Evolutionary conservation across 2,797 vertebrate species (phyloP).

Genomic region (Poeciliopsis paucimaculata): DNA sequence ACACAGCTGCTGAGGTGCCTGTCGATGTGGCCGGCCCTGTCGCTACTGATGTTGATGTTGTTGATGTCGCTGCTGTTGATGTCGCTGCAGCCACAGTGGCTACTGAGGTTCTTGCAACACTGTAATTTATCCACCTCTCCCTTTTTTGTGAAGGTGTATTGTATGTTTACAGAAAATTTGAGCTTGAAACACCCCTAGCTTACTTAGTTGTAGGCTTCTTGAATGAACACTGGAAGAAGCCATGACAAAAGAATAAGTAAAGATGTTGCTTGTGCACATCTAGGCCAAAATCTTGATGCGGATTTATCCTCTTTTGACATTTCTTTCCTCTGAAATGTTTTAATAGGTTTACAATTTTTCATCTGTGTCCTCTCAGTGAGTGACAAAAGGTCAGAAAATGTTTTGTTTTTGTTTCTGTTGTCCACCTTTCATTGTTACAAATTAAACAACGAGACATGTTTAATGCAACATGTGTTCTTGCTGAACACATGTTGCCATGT

Average conservation of each 20-base stretch:
- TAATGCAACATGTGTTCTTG: not conserved
- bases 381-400: not conserved
- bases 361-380: not conserved
- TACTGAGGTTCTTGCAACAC: constrained; percentile 30
- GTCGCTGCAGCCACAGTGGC: constrained; percentile 33
- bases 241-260: not conserved
- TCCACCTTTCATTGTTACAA: not conserved
- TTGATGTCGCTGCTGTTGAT: constrained; percentile 31
- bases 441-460: too few species aligned
- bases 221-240: not conserved
- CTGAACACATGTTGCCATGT: not conserved
- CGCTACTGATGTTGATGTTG: constrained; percentile 7
- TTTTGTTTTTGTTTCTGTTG: not conserved
- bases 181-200: constrained; percentile 3
- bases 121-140: constrained; percentile 27
- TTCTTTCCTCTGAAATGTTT: constrained; percentile 15
- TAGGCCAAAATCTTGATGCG: not conserved
- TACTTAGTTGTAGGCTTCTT: constrained; percentile 8
- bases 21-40: constrained; percentile 20
- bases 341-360: not conserved
- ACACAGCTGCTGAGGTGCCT: constrained; percentile 22
- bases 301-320: constrained; percentile 3
- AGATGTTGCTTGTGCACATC: constrained; percentile 19
- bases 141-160: not conserved
- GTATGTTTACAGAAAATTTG: constrained; percentile 7